Base-by-base conservation (phyloP, 23 tunicate genomes). In the Halocynthia roretzi region DNA sequence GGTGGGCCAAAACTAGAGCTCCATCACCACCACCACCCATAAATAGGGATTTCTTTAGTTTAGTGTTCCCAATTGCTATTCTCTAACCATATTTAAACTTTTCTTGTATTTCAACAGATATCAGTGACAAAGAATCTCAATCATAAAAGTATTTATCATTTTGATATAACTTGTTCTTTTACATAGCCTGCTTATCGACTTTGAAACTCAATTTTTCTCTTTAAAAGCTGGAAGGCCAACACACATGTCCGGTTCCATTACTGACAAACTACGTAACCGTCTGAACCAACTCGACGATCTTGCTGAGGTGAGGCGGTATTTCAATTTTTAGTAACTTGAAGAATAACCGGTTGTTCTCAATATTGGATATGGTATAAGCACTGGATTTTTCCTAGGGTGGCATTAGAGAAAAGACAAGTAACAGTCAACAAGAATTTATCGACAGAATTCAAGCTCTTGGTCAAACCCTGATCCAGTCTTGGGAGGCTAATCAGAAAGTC, bases 401-500 rank as follows among this genome's bases (percentile, higher is more conserved):
- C 57, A 64, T 85, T 51, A 51, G 64, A 23, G 98, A 92, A 66
- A 73, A 82, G 81, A 82, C 75, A 62, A 85, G 83, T 52, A 56
- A 82, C 60, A 61, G 84, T 14, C 98, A 92, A 60, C 92, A 86
- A 70, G 87, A 82, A 56, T 92, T 92, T 60, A 86, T 92, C 51
- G 61, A 86, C 18, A 77, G 80, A 58, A 86, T 92, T 67, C 85
- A 82, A 53, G 65, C 55, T 31, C 76, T 82, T 21, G 80, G 75
- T 40, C 64, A 72, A 53, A 82, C 84, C 44, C 63, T 92, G 51
- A 82, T 71, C 8, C 62, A 86, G 14, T 86, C 98, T 0, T 92
- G 98, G 98, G 78, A 85, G 55, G 71, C 80, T 44, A 86, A 83
- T 57, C 92, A 86, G 51, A 92, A 92, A 86, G 98, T 92, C 11